Base-by-base conservation (phyloP, 2,113 vertebrate genomes). In the Macroglossus sobrinus region DNA sequence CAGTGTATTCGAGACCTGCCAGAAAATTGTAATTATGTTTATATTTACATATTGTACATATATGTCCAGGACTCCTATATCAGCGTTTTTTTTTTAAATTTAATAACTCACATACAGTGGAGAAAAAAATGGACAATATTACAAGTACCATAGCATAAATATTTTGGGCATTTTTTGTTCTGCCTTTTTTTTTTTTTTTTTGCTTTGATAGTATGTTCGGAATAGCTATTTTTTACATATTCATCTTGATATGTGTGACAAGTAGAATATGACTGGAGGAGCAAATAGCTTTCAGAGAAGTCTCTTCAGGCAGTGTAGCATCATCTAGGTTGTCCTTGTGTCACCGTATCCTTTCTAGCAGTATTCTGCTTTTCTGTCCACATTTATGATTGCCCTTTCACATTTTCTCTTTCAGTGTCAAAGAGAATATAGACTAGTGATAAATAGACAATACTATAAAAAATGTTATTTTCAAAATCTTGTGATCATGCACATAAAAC, bases 401-500 rank as follows among this genome's bases (percentile, higher is more conserved):
- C 15, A 1, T 40, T 30, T 57, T 68, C 38, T 78, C 35, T 87
- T 93, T 24, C 13, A 80, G 28, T n/a, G 9, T 78, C 80, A 4
- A 79, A 35, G 45, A 84, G 21, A 3, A 12, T 95, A 66, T 33
- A 47, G n/a, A 86, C 55, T 96, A 84, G 97, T 74, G 57, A 93
- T 30, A 96, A 50, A 59, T 45, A 89, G 95, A 84, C 6, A 84
- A 8, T 91, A 10, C 18, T 0, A 0, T 69, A 94, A 97, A 97
- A 97, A 43, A 61, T 63, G 53, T 96, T 92, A 92, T 92, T 84
- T 94, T 94, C 81, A 97, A 93, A 93, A 71, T 94, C 4, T 88
- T 95, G 0, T 79, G 35, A 91, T 96, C 53, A 33, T 63, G 68
- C 47, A 85, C 2, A 30, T 33, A 50, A 26, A 87, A 82, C 45